Evolutionary conservation across 2,888 invertebrate species (phyloP).

Genomic region (Lepas anatifera): DNA sequence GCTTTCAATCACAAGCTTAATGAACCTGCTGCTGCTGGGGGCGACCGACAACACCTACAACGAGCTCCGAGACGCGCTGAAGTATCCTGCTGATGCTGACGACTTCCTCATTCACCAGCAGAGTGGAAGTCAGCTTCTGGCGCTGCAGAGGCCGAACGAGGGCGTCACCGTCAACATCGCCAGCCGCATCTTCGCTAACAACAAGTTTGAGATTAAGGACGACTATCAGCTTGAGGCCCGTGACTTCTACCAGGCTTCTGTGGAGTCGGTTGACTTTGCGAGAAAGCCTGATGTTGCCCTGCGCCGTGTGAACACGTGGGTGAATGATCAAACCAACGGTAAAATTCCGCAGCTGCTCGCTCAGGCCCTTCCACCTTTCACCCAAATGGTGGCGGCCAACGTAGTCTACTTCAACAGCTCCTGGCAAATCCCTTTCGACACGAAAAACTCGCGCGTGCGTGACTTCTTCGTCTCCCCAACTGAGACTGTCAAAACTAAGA

Average conservation of each 20-base stretch:
- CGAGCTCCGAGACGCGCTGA: slow-evolving; percentile 19
- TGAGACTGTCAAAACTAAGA: slow-evolving; percentile 36
- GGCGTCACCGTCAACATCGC: slow-evolving; percentile 17
- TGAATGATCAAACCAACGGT: slow-evolving; percentile 31
- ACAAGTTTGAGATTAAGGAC: neutral
- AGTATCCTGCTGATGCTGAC: slow-evolving; percentile 10
- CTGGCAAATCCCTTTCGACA: slow-evolving; percentile 50
- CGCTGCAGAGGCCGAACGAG: neutral
- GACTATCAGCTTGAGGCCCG: slow-evolving; percentile 18
- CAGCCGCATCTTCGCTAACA: slow-evolving; percentile 19
- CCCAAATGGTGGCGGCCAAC: slow-evolving; percentile 50
- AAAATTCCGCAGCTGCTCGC: slow-evolving; percentile 48
- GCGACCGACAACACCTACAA: slow-evolving; percentile 24
- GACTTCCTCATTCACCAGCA: slow-evolving; percentile 16
- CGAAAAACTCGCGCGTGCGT: neutral
- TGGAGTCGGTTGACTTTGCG: slow-evolving; percentile 44
- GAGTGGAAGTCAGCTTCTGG: slow-evolving; percentile 16
- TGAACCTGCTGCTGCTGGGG: slow-evolving; percentile 35
- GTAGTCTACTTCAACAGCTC: slow-evolving; percentile 58
- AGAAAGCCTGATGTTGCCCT: slow-evolving; percentile 35
- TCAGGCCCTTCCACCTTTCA: slow-evolving; percentile 41
- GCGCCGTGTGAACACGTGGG: slow-evolving; percentile 42
- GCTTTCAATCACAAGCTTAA: slow-evolving; percentile 33
- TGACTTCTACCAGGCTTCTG: slow-evolving; percentile 42
- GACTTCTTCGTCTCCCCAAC: slow-evolving; percentile 39